Evolutionary conservation across 2,888 invertebrate genomes (phyloP).

Genomic region (Barypeithes pellucidus): DNA sequence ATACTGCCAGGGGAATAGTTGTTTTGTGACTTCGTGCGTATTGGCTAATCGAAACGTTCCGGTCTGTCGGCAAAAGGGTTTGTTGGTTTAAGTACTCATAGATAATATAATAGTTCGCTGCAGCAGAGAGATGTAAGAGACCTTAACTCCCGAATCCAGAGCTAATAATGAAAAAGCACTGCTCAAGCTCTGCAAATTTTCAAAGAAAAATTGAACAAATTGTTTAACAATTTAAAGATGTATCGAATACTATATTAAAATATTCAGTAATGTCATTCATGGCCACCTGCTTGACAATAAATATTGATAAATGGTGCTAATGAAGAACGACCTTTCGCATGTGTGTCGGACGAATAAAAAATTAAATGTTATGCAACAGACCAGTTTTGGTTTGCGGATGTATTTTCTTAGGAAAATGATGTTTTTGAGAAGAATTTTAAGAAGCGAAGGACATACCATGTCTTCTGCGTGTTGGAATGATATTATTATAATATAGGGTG

Average conservation of each 20-base stretch:
- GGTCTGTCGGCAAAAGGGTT: too few relatives aligned
- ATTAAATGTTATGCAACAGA: constrained; percentile 44
- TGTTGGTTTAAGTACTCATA: too few relatives aligned
- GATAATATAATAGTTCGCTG: too few relatives aligned
- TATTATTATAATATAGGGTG: not conserved
- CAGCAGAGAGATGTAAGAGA: too few relatives aligned
- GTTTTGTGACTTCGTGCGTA: too few relatives aligned
- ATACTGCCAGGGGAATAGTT: too few relatives aligned
- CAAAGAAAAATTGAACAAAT: not conserved
- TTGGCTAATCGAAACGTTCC: too few relatives aligned
- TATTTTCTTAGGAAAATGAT: constrained; percentile 2
- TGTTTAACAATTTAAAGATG: not conserved
- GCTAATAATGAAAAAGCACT: too few relatives aligned
- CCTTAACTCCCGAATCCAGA: too few relatives aligned
- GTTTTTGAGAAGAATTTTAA: not conserved
- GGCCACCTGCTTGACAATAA: constrained; percentile 34
- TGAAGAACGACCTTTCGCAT: constrained; percentile 45
- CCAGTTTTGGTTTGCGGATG: constrained; percentile 23
- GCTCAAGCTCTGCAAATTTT: not conserved
- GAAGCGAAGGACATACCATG: not conserved
- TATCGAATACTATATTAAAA: constrained; percentile 12
- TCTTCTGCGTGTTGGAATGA: not conserved
- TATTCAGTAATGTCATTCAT: constrained; percentile 15
- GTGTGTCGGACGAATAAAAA: constrained; percentile 22
- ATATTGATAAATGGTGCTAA: constrained; percentile 49